Percentiles rank a stretch among this genome's conserved stretches.
phyloP scores from a whole-genome alignment of 2,797 vertebrate genomes.

The Serranus cabrilla region DNA sequence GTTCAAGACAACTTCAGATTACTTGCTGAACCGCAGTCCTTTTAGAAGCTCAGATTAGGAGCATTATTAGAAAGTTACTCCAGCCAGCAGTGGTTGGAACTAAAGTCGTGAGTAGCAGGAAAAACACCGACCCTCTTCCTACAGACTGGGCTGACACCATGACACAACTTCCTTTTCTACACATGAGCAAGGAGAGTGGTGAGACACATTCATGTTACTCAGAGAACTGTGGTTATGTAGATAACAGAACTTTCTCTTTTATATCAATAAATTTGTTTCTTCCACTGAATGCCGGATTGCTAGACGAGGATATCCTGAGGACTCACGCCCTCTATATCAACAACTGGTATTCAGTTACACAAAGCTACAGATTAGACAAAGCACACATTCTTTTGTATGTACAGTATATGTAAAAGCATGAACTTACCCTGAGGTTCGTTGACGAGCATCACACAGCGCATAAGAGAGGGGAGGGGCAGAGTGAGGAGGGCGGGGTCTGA shows the following conservation, averaged over 20 bases:
- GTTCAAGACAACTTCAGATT: background rate
- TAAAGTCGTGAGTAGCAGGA: background rate
- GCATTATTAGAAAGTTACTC: background rate
- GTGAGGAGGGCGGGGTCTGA: conserved; percentile 82
- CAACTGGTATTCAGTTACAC: too few species aligned
- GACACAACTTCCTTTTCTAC: background rate
- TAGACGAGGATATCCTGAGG: background rate
- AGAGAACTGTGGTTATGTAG: background rate
- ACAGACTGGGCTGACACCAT: background rate
- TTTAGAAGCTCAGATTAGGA: background rate
- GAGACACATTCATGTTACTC: background rate
- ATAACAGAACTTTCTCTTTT: background rate
- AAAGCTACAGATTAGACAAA: background rate
- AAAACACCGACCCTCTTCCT: background rate
- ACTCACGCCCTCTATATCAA: too few species aligned
- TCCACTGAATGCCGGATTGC: background rate
- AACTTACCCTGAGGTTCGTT: conserved; percentile 92
- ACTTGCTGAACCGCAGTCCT: background rate
- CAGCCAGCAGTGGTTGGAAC: background rate
- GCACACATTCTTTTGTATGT: conserved; percentile 7
- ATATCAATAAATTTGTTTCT: background rate
- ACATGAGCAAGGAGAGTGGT: background rate
- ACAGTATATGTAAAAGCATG: conserved; percentile 5
- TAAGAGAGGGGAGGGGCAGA: conserved; percentile 86
- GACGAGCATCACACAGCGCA: conserved; percentile 92